Conservation (phyloP, 2,888 invertebrate species). For the Hirtodrosophila cameraria region DNA sequence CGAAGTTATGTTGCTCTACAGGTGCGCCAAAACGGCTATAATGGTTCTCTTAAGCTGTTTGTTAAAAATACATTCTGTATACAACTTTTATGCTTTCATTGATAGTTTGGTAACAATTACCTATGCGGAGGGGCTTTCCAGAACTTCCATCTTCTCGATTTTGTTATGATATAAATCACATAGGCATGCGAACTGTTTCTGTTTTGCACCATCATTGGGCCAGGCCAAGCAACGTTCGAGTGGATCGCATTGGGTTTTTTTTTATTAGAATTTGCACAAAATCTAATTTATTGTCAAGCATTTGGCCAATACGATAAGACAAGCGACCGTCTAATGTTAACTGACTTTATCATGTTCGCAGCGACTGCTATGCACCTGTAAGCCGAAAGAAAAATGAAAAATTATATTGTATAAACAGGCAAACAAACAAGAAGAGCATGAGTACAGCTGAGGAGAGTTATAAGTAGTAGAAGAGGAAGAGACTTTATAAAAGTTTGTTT, state of each 20-base stretch:
- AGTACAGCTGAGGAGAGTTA: neutral
- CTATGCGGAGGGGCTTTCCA: neutral
- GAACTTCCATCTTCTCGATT: neutral
- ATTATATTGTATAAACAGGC: constrained; percentile 17
- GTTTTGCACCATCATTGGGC: constrained; percentile 54
- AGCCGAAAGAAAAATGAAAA: constrained; percentile 28
- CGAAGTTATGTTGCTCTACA: constrained; percentile 30
- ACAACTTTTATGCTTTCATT: neutral
- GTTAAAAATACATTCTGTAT: neutral
- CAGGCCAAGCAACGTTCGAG: constrained; percentile 55
- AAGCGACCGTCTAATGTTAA: constrained; percentile 39
- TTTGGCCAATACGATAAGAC: constrained; percentile 65
- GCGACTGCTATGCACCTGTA: constrained; percentile 55
- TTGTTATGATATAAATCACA: constrained; percentile 65
- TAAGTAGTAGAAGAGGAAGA: neutral
- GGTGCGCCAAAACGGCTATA: constrained; percentile 21
- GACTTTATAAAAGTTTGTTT: constrained; percentile 51
- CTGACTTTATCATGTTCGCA: constrained; percentile 49
- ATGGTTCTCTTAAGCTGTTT: neutral
- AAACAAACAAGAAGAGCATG: constrained; percentile 7
- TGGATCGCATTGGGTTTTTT: constrained; percentile 43
- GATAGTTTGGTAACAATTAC: constrained; percentile 3
- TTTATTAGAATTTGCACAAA: constrained; percentile 61
- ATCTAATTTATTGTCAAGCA: constrained; percentile 76
- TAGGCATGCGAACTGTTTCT: constrained; percentile 31